Evolutionary conservation across 1,140 invertebrate species (phyloP).

Genomic region (Papilio machaon): DNA sequence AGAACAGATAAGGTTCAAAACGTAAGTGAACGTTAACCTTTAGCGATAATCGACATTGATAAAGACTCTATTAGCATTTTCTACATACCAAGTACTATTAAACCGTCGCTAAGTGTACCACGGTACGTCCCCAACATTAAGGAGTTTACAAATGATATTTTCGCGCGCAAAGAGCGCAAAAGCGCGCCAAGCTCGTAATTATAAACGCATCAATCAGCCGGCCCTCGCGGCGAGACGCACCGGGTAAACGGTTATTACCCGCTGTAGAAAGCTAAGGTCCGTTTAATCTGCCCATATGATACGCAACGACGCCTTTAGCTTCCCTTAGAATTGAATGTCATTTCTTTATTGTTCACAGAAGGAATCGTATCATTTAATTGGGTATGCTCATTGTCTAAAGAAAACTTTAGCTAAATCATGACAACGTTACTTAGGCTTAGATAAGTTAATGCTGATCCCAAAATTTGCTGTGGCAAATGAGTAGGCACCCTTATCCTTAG

Average conservation of each 20-base stretch:
- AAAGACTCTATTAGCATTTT: background rate
- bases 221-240: constrained; percentile 49
- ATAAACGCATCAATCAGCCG: constrained; percentile 75
- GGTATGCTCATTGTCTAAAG: background rate
- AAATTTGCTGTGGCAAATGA: no score
- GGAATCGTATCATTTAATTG: no score
- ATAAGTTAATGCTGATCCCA: no score
- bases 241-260: constrained; percentile 61
- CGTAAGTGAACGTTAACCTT: no score
- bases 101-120: constrained; percentile 41
- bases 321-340: background rate
- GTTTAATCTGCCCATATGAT: constrained; percentile 14
- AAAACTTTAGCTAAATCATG: no score
- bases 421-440: no score
- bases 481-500: no score
- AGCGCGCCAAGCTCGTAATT: constrained; percentile 62
- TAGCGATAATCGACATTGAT: background rate
- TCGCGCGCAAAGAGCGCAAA: constrained; percentile 60
- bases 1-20: no score
- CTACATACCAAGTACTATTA: constrained; percentile 11
- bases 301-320: background rate
- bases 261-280: constrained; percentile 32
- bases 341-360: background rate
- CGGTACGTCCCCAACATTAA: constrained; percentile 39
- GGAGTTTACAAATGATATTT: constrained; percentile 63